Percentiles rank a stretch among this genome's conserved stretches.
phyloP scores from a whole-genome alignment of 2,888 invertebrate genomes.

The Drosophila tripunctata region DNA sequence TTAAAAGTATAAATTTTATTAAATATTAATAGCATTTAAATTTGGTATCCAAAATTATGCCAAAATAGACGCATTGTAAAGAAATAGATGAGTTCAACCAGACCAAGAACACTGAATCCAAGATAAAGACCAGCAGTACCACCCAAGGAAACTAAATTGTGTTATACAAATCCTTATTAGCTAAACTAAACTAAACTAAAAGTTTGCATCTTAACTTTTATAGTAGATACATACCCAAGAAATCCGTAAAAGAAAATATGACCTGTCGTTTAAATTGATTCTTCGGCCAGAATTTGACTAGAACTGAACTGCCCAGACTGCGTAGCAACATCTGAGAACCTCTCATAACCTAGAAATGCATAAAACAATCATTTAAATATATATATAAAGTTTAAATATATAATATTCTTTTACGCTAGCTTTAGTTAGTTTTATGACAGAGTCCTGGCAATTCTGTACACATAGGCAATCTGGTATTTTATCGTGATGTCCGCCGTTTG shows the following conservation, averaged over 20 bases:
- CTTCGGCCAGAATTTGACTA: constrained; percentile 71
- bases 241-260: constrained; percentile 83
- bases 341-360: constrained; percentile 46
- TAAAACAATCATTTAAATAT: neutral
- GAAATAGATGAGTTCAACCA: constrained; percentile 90
- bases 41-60: constrained; percentile 84
- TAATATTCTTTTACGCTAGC: constrained; percentile 49
- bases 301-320: constrained; percentile 66
- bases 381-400: neutral
- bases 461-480: constrained; percentile 70
- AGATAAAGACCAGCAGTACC: constrained; percentile 91
- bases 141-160: constrained; percentile 88
- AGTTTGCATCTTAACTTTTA: neutral
- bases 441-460: constrained; percentile 80
- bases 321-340: constrained; percentile 73
- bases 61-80: constrained; percentile 88
- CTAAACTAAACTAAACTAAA: neutral
- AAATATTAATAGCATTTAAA: constrained; percentile 30
- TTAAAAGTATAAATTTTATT: neutral
- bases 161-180: too few species aligned
- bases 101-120: constrained; percentile 91
- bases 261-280: constrained; percentile 80
- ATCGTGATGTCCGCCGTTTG: constrained; percentile 20
- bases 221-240: constrained; percentile 71
- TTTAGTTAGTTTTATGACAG: constrained; percentile 64